phyloP scores from a whole-genome alignment of 2,113 vertebrate genomes.

The Melanotaenia duboulayi region DNA sequence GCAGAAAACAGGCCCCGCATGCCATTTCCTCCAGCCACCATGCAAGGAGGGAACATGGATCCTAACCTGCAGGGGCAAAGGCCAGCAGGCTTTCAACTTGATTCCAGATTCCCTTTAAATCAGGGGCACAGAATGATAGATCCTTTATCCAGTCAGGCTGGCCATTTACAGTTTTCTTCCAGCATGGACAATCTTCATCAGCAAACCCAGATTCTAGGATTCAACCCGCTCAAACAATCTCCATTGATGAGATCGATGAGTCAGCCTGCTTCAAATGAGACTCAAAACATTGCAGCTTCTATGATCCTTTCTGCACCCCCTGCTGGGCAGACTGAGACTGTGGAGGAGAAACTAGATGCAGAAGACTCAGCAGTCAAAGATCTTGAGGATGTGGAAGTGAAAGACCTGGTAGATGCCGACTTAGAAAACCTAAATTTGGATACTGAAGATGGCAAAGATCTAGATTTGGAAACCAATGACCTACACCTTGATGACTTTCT shows the following conservation, averaged over 20 bases:
- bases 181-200: conserved; percentile 88
- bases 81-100: conserved; percentile 81
- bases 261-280: conserved; percentile 84
- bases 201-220: conserved; percentile 78
- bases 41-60: conserved; percentile 81
- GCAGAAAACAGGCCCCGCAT: conserved; percentile 87
- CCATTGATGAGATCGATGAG: conserved; percentile 85
- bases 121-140: conserved; percentile 85
- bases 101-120: conserved; percentile 80
- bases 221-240: conserved; percentile 75
- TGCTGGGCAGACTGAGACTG: conserved; percentile 75
- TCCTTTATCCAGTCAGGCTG: conserved; percentile 75
- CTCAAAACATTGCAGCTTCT: conserved; percentile 80
- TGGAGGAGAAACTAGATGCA: conserved; percentile 92
- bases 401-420: conserved; percentile 94
- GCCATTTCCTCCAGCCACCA: conserved; percentile 79
- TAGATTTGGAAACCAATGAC: conserved; percentile 94
- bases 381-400: conserved; percentile 92
- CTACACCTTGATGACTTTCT: conserved; percentile 96
- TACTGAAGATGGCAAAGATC: conserved; percentile 93
- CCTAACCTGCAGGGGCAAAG: conserved; percentile 81
- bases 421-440: conserved; percentile 94
- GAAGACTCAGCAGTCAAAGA: conserved; percentile 94
- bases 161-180: conserved; percentile 82
- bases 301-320: conserved; percentile 75